Evolutionary conservation across 2,113 vertebrate species (phyloP).

Genomic region (Danionella cerebrum): DNA sequence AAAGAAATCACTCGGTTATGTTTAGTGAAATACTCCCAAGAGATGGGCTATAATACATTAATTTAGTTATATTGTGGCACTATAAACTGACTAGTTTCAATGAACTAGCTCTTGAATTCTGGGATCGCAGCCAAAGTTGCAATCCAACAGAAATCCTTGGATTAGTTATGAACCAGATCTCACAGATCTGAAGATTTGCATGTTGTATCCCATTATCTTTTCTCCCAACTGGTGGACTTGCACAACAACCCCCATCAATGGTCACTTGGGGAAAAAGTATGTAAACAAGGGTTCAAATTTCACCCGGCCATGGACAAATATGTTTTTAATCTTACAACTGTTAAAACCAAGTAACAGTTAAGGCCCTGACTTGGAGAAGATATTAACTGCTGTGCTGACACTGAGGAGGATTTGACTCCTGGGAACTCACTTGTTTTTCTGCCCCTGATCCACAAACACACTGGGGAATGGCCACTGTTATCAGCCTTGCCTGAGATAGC

Average conservation of each 20-base stretch:
- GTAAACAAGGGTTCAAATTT: not conserved
- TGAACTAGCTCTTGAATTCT: conserved; percentile 29
- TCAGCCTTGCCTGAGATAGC: conserved; percentile 59
- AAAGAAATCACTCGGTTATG: no score
- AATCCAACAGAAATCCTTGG: conserved; percentile 48
- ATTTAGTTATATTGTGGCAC: conserved; percentile 23
- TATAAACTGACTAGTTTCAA: conserved; percentile 31
- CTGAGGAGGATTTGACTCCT: conserved; percentile 31
- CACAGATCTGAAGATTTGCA: conserved; percentile 69
- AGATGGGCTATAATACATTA: not conserved
- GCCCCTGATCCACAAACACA: conserved; percentile 51
- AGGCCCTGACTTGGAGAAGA: not conserved
- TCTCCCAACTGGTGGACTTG: conserved; percentile 34
- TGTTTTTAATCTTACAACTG: not conserved
- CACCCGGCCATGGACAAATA: not conserved
- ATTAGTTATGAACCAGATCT: conserved; percentile 63
- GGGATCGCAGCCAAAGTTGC: conserved; percentile 54
- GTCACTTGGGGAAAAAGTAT: not conserved
- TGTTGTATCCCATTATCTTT: conserved; percentile 68
- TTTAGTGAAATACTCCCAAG: not conserved
- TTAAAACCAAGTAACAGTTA: not conserved
- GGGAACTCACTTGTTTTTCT: conserved; percentile 59
- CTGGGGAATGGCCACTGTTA: conserved; percentile 54
- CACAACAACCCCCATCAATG: not conserved
- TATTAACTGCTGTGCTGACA: not conserved